Conservation (phyloP, 1,140 invertebrate genomes). For the Lineus longissimus region DNA sequence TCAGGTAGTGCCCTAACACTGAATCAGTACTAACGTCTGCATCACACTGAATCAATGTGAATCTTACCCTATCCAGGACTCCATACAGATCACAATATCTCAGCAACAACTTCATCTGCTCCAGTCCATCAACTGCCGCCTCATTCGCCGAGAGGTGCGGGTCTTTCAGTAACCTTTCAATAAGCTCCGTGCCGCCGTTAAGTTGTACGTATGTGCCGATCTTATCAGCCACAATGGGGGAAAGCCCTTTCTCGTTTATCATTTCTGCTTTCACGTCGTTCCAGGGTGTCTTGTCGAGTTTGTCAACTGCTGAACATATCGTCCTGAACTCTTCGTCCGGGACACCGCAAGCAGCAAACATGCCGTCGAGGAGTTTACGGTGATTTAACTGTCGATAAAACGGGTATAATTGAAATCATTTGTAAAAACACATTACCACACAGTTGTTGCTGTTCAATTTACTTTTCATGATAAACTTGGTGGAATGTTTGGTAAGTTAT, state of each 20-base stretch:
- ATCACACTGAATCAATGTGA: too few relatives aligned
- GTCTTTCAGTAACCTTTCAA: constrained; percentile 68
- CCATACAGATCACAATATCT: constrained; percentile 80
- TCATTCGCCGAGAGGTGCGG: constrained; percentile 63
- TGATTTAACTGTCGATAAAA: constrained; percentile 77
- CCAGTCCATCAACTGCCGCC: constrained; percentile 57
- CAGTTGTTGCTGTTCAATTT: too few relatives aligned
- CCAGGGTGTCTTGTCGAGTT: constrained; percentile 91
- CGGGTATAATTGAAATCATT: too few relatives aligned
- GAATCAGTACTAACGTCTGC: too few relatives aligned
- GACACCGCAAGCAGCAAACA: constrained; percentile 95
- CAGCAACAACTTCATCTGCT: constrained; percentile 79
- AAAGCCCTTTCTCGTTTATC: constrained; percentile 87
- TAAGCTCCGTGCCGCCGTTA: constrained; percentile 66
- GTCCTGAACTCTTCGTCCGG: constrained; percentile 81
- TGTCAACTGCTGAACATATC: constrained; percentile 96
- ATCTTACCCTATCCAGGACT: constrained; percentile 67
- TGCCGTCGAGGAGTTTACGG: constrained; percentile 86
- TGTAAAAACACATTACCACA: too few relatives aligned
- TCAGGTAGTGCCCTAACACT: too few relatives aligned
- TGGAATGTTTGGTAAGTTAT: too few relatives aligned
- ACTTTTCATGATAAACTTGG: too few relatives aligned
- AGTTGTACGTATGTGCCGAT: constrained; percentile 85
- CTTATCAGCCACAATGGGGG: constrained; percentile 73
- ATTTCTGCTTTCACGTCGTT: constrained; percentile 92